phyloP scores from a whole-genome alignment of 2,888 invertebrate species.

The Thysanoteuthis rhombus region DNA sequence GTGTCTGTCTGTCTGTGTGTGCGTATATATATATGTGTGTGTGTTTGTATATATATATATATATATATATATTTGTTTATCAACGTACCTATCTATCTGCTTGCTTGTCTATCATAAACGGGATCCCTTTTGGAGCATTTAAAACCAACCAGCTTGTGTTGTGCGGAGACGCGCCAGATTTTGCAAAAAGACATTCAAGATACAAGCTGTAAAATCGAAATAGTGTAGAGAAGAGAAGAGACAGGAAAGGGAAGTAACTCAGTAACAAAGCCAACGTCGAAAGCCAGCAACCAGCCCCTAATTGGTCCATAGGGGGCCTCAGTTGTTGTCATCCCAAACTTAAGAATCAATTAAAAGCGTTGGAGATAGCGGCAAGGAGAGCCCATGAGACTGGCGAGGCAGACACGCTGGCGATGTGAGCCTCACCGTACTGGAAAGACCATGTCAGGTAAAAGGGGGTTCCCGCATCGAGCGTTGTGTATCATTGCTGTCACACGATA shows the following conservation, averaged over 20 bases:
- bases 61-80: not conserved
- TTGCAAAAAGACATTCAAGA: not conserved
- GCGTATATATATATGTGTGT: no score
- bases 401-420: conserved; percentile 12
- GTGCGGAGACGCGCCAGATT: not conserved
- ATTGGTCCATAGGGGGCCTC: not conserved
- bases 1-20: not conserved
- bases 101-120: not conserved
- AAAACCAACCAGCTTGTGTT: not conserved
- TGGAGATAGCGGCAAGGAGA: not conserved
- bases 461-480: not conserved
- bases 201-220: not conserved
- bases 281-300: conserved; percentile 12
- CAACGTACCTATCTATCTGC: not conserved
- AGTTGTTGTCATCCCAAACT: not conserved
- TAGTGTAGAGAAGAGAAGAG: not conserved
- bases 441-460: not conserved
- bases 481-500: conserved; percentile 12
- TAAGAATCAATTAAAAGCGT: conserved; percentile 12
- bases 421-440: not conserved
- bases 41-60: no score
- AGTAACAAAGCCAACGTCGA: not conserved
- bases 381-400: not conserved
- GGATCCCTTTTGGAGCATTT: not conserved
- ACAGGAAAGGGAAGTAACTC: not conserved